A percentile compares a stretch with the other conserved stretches of the same genome.
Conservation (phyloP, 2,888 invertebrate genomes). For the Busseola fusca region DNA sequence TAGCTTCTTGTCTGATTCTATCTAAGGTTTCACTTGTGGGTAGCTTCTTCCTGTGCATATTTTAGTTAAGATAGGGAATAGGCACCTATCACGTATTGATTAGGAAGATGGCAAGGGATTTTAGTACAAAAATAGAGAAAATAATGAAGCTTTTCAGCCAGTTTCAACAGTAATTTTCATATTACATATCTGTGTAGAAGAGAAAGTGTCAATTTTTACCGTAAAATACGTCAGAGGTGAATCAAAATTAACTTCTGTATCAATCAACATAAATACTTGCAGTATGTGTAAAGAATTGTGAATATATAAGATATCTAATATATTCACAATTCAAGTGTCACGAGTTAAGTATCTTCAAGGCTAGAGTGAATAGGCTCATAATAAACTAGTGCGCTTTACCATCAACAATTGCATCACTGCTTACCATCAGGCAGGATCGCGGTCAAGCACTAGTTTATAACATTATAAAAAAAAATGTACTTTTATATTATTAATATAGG, state of each 20-base stretch:
- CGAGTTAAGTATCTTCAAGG: too few species aligned
- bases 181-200: not conserved
- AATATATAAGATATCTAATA: too few species aligned
- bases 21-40: not conserved
- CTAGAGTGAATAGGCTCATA: too few species aligned
- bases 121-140: not conserved
- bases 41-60: not conserved
- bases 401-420: too few species aligned
- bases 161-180: constrained; percentile 15
- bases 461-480: too few species aligned
- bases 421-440: too few species aligned
- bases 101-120: not conserved
- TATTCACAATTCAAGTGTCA: too few species aligned
- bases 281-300: constrained; percentile 18
- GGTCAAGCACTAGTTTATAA: too few species aligned
- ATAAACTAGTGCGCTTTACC: too few species aligned
- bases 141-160: not conserved
- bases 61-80: not conserved
- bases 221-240: constrained; percentile 12
- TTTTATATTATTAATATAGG: too few species aligned
- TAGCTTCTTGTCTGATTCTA: not conserved
- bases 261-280: constrained; percentile 16
- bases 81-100: not conserved
- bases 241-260: constrained; percentile 18
- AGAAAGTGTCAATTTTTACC: not conserved